phyloP scores from a whole-genome alignment of 2,113 vertebrate species.

The Sturnus vulgaris region DNA sequence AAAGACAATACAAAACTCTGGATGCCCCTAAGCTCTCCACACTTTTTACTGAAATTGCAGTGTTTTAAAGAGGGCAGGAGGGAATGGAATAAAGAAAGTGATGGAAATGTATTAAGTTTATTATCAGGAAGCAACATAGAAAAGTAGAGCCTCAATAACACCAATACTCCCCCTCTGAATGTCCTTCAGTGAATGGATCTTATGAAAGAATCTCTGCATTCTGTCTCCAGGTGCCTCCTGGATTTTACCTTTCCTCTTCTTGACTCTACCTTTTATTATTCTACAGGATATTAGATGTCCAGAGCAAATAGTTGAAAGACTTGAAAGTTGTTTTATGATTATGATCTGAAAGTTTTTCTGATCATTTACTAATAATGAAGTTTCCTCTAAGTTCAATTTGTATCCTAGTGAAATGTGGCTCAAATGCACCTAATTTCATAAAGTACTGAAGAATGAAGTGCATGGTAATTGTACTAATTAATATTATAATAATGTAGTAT shows the following conservation, averaged over 20 bases:
- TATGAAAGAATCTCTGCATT: not conserved
- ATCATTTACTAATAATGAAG: not conserved
- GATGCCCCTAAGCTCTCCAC: not conserved
- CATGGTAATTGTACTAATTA: not conserved
- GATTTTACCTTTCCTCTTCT: not conserved
- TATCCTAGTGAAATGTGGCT: not conserved
- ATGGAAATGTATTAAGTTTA: not conserved
- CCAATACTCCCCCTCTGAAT: not conserved
- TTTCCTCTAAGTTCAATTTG: not conserved
- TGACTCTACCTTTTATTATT: not conserved
- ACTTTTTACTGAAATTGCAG: not conserved
- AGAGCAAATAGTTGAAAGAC: not conserved
- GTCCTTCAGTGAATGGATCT: not conserved
- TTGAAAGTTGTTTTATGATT: not conserved
- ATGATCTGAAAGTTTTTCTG: no score
- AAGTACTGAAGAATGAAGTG: not conserved
- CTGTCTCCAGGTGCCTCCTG: not conserved
- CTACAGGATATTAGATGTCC: not conserved
- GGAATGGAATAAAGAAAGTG: not conserved
- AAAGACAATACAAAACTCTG: not conserved
- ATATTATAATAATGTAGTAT: not conserved
- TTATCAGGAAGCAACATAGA: not conserved
- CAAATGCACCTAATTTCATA: not conserved
- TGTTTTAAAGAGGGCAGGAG: not conserved
- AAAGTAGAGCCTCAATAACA: not conserved